Evolutionary conservation across 2,888 invertebrate genomes (phyloP).

Genomic region (Trachelus troglodyta): DNA sequence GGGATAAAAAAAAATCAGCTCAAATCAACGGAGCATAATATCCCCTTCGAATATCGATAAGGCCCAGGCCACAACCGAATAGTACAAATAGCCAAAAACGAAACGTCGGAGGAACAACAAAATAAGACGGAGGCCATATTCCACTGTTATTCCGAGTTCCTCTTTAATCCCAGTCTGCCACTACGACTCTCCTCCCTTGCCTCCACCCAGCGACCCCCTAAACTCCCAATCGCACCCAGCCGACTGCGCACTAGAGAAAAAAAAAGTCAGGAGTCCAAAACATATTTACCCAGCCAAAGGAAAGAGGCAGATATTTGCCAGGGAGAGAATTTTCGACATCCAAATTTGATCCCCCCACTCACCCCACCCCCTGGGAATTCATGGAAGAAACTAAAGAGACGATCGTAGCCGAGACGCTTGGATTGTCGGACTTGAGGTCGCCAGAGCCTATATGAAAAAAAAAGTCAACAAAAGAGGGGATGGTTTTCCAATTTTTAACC

Average conservation of each 20-base stretch:
- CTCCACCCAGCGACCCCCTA: not conserved
- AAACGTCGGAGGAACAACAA: not conserved
- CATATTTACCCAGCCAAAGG: not conserved
- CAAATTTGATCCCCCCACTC: not conserved
- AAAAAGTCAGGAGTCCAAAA: not conserved
- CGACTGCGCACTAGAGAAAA: not conserved
- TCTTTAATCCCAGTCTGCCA: not conserved
- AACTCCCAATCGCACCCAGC: not conserved
- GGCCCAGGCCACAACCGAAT: not conserved
- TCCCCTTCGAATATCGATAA: not conserved
- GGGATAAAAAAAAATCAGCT: not conserved
- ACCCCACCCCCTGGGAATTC: not conserved
- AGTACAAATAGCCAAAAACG: not conserved
- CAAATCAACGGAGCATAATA: not conserved
- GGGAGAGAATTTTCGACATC: not conserved
- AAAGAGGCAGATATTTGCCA: not conserved
- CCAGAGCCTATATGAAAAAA: not conserved
- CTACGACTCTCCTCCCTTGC: not conserved
- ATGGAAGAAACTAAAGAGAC: not conserved
- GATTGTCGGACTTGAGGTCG: not conserved
- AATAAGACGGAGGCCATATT: not conserved
- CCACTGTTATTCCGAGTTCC: not conserved
- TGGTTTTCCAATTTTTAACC: not conserved
- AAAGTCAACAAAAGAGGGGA: not conserved
- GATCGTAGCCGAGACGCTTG: not conserved